These are phyloP conservation scores for Mesorhabditis sp. DNA, from an alignment of 2,888 invertebrate species.

Conservation along the genomic window DNA sequence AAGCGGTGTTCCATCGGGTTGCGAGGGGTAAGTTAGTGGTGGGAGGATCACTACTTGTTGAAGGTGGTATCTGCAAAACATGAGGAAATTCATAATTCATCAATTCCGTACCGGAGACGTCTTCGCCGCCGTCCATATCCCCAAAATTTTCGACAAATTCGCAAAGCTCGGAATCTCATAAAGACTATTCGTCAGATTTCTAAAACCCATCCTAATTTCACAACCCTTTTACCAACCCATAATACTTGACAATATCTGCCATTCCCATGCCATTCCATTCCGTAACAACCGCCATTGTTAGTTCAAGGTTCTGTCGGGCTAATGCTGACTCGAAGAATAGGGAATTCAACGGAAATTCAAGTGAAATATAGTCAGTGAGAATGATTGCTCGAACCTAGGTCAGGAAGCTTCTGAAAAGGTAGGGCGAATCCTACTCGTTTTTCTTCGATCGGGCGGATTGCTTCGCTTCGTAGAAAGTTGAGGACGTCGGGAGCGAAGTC, in stretches of 20 bases:
- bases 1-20: too few relatives aligned
- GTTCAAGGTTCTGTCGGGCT: background rate
- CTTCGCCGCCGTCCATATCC: constrained; percentile 4
- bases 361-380: background rate
- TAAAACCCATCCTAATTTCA: background rate
- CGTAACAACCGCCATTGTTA: background rate
- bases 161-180: background rate
- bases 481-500: constrained; percentile 5
- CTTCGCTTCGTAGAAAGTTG: background rate
- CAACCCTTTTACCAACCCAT: background rate
- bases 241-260: background rate
- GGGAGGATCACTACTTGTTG: too few relatives aligned
- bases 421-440: background rate
- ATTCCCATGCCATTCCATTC: background rate
- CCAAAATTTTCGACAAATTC: background rate
- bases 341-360: background rate
- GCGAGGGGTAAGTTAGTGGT: too few relatives aligned
- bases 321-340: background rate
- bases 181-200: background rate
- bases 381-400: background rate
- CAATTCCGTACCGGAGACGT: background rate
- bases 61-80: too few relatives aligned
- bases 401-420: background rate
- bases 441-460: background rate
- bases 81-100: too few relatives aligned